These are phyloP conservation scores for Furcula furcula DNA, from an alignment of 2,888 invertebrate species.

Conservation along the genomic window DNA sequence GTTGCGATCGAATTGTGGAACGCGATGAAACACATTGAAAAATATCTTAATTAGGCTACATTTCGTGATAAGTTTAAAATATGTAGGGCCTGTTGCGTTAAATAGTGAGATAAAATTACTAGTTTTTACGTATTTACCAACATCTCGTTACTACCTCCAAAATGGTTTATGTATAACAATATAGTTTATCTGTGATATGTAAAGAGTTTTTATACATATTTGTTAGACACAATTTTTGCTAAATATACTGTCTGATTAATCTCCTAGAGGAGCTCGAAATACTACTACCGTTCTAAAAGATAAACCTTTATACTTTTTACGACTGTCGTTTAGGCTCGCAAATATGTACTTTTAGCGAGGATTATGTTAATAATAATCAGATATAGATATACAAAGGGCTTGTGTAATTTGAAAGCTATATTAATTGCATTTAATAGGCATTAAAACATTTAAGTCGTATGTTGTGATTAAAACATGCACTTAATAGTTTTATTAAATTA, in stretches of 20 bases:
- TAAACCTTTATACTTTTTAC: background rate
- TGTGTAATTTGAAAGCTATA: background rate
- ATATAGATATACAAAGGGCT: background rate
- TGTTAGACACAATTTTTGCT: background rate
- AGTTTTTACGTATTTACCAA: background rate
- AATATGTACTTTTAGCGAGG: background rate
- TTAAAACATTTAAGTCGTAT: background rate
- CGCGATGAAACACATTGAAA: background rate
- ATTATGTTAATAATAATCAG: too few species aligned
- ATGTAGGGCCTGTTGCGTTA: background rate
- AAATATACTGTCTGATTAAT: background rate
- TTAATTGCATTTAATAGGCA: background rate
- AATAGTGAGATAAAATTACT: background rate
- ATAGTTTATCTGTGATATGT: constrained; percentile 1
- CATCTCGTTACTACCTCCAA: background rate
- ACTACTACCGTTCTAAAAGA: background rate
- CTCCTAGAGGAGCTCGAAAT: background rate
- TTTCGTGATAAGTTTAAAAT: too few species aligned
- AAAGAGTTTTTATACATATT: background rate
- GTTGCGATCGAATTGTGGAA: background rate
- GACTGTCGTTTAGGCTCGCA: background rate
- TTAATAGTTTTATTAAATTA: constrained; percentile 1
- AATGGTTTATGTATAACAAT: background rate
- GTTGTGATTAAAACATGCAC: background rate
- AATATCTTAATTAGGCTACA: too few species aligned